Evolutionary conservation across 1,140 invertebrate genomes (phyloP).

Genomic region (Drosophila guanche): DNA sequence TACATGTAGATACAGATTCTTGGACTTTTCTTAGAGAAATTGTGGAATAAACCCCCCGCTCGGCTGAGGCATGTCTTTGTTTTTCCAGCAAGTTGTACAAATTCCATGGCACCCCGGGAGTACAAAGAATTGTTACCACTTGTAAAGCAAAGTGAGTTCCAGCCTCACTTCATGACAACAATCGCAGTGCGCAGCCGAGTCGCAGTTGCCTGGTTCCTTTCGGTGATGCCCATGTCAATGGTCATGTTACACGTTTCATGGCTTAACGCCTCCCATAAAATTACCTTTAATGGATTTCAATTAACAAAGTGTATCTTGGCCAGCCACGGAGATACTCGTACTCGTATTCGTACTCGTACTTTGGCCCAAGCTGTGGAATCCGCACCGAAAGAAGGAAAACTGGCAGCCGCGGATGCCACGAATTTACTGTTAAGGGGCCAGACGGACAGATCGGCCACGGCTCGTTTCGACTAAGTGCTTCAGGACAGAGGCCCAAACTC

Average conservation of each 20-base stretch:
- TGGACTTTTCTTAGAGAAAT: too few species aligned
- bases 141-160: conserved; percentile 58
- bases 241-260: conserved; percentile 83
- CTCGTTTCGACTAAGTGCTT: conserved; percentile 49
- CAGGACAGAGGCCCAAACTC: conserved; percentile 22
- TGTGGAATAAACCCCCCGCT: too few species aligned
- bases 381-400: conserved; percentile 25
- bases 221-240: conserved; percentile 76
- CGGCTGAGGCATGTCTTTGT: background rate
- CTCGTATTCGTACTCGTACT: background rate
- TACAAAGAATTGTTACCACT: conserved; percentile 56
- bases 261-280: conserved; percentile 84
- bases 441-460: conserved; percentile 44
- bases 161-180: conserved; percentile 55
- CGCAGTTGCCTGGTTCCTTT: conserved; percentile 1
- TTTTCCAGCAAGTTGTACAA: conserved; percentile 31
- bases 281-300: conserved; percentile 84
- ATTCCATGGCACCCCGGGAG: conserved; percentile 63
- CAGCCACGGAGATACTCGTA: conserved; percentile 65
- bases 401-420: conserved; percentile 57
- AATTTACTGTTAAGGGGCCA: conserved; percentile 75
- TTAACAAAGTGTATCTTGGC: conserved; percentile 83
- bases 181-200: conserved; percentile 15
- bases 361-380: conserved; percentile 6
- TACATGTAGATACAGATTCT: background rate